Evolutionary conservation across 2,797 vertebrate species (phyloP), one percentile per base, ranked within the genome.

Genomic region (Chrysolophus pictus): DNA sequence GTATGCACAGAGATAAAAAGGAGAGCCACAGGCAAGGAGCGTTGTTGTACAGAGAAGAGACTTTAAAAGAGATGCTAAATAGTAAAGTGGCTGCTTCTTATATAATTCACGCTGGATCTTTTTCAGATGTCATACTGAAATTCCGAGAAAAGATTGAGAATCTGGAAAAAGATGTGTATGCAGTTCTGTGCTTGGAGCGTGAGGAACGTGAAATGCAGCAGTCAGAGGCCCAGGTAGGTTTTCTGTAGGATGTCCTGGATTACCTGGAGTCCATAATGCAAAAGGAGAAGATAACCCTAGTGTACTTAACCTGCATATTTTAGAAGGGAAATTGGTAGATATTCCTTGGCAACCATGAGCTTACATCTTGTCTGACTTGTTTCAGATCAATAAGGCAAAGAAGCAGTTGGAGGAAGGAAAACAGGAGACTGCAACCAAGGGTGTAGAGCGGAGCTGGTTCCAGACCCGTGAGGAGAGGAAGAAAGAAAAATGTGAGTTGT

Each of bases 401-500:
- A 98, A 98, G 87, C 98, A 98, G 53, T 97, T 99, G n/a, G 97
- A 98, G 37, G 96, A 97, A 46, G 97, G 93, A n/a, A 95, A 97
- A 10, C 69, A 94, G 58, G 94, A 95, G 26, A 65, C 98, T 14
- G 75, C 6, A 0, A 63, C 95, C 6, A 92, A 95, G 12, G 88
- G 93, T 11, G 92, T 97, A 14, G 97, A 98, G 89, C 98, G 99
- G 68, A 98, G 98, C 82, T 99, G 99, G 99, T 99, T 99, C 94
- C 99, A 99, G 95, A 99, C 98, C 14, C 98, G 97, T 60, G 98
- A 99, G 63, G 99, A 99, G 93, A 97, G 98, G 71, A 99, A 99
- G 95, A 99, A 99, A 87, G 99, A 98, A 11, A 98, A 99, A 85
- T 64, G 99, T 99, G 96, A 98, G 99, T 97, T 19, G 9, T 53